A percentile compares a stretch with the other conserved stretches of the same genome.
These are phyloP conservation scores for Pimpla rufipes DNA, from an alignment of 2,888 invertebrate species.

Conservation along the genomic window DNA sequence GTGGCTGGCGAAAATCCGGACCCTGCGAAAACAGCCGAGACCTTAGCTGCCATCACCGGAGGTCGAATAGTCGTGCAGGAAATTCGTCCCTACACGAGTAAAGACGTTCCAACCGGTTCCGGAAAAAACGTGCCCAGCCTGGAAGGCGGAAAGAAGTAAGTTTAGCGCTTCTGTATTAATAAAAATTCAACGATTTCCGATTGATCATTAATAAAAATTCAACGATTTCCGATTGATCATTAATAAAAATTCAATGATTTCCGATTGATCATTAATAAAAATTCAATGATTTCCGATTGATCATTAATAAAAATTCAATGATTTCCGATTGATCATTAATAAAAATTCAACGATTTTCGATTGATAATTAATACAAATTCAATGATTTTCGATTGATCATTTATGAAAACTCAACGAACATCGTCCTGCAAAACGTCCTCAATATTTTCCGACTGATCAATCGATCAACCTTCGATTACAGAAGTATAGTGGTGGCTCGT, in stretches of 20 bases:
- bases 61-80: conserved; percentile 92
- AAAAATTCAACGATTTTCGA: too few relatives aligned
- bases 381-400: too few relatives aligned
- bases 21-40: conserved; percentile 90
- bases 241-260: background rate
- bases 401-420: too few relatives aligned
- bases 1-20: conserved; percentile 93
- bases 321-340: background rate
- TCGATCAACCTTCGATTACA: conserved; percentile 61
- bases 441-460: background rate
- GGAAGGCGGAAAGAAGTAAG: conserved; percentile 78
- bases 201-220: too few relatives aligned
- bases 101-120: conserved; percentile 71
- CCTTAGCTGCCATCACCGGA: conserved; percentile 92
- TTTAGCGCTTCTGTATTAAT: background rate
- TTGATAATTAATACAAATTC: too few relatives aligned
- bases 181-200: background rate
- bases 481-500: conserved; percentile 82
- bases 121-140: conserved; percentile 66
- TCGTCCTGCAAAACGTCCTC: too few relatives aligned
- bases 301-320: background rate
- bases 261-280: background rate
- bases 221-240: background rate
- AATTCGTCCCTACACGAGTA: conserved; percentile 89
- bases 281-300: background rate